Evolutionary conservation across 2,113 vertebrate genomes (phyloP).

Genomic region (Panthera tigris): DNA sequence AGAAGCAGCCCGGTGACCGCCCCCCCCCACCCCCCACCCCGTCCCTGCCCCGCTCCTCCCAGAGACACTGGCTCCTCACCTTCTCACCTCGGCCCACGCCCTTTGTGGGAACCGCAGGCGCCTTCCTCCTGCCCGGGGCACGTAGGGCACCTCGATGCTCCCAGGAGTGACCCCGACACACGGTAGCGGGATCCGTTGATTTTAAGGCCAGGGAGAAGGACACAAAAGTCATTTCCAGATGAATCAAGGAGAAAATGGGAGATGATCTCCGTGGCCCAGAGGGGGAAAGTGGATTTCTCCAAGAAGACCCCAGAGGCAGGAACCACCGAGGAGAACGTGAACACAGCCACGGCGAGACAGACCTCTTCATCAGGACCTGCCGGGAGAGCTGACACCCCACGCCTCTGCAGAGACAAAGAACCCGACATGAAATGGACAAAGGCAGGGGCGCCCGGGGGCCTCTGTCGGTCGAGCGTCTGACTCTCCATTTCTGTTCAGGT

Average conservation of each 20-base stretch:
- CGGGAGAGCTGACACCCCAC: not conserved
- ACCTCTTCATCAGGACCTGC: too few relatives aligned
- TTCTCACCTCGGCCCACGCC: not conserved
- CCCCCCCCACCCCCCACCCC: too few relatives aligned
- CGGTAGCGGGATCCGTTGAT: not conserved
- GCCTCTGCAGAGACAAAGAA: not conserved
- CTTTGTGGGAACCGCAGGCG: not conserved
- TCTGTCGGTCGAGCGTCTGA: too few relatives aligned
- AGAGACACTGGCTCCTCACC: not conserved
- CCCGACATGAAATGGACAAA: not conserved
- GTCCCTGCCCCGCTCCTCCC: not conserved
- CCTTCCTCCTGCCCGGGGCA: accelerated
- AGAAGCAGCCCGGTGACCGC: not conserved
- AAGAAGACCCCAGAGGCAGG: not conserved
- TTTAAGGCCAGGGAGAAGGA: not conserved
- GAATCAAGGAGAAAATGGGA: not conserved
- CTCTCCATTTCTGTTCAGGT: too few relatives aligned
- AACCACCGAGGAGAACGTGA: not conserved
- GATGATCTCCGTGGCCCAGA: not conserved
- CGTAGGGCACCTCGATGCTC: not conserved
- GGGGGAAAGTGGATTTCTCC: too few relatives aligned
- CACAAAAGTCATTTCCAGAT: not conserved
- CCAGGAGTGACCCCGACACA: not conserved
- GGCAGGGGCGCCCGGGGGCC: not conserved
- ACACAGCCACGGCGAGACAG: too few relatives aligned